A percentile compares a stretch with the other conserved stretches of the same genome.
These are phyloP conservation scores for Ciconia maguari DNA, from an alignment of 2,113 vertebrate species.

Conservation along the genomic window DNA sequence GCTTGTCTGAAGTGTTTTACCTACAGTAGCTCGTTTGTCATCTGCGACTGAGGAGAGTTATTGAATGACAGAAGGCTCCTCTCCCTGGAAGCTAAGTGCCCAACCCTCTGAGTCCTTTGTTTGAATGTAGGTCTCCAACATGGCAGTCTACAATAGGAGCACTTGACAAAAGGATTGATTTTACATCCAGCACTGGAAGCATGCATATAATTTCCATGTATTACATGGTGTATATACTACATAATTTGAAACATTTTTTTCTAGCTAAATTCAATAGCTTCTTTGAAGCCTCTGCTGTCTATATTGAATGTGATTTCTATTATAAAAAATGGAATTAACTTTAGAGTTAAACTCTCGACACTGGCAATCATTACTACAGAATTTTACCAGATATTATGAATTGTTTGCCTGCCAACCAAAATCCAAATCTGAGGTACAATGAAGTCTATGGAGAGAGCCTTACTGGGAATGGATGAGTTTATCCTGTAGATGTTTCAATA, in stretches of 20 bases:
- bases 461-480: background rate
- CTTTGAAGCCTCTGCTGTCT: constrained; percentile 19
- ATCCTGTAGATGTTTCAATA: background rate
- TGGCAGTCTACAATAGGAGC: constrained; percentile 55
- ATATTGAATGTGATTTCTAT: background rate
- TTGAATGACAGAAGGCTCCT: constrained; percentile 8
- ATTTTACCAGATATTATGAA: background rate
- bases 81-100: constrained; percentile 57
- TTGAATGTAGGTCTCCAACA: constrained; percentile 60
- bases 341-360: background rate
- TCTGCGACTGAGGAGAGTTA: background rate
- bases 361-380: background rate
- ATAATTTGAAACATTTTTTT: constrained; percentile 25
- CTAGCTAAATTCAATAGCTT: background rate
- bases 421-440: background rate
- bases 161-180: constrained; percentile 61
- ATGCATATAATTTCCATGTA: constrained; percentile 67
- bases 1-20: constrained; percentile 13
- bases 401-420: background rate
- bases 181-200: constrained; percentile 45
- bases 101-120: constrained; percentile 16
- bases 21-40: background rate
- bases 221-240: constrained; percentile 21
- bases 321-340: background rate
- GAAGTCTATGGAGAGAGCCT: background rate